phyloP scores from a whole-genome alignment of 2,888 invertebrate genomes.

The Cephonodes hylas region DNA sequence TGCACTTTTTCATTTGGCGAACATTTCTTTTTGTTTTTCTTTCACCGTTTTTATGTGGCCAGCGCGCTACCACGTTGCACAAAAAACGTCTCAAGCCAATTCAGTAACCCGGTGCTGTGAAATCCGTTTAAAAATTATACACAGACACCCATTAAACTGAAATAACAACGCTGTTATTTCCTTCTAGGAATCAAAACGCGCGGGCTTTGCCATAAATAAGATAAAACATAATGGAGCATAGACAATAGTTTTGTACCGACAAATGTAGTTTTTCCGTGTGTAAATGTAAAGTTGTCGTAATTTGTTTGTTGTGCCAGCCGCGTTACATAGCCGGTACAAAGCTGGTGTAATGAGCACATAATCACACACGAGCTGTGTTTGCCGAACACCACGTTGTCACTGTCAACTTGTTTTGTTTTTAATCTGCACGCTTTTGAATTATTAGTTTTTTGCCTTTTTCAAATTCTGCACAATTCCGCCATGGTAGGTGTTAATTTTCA shows the following conservation, averaged over 20 bases:
- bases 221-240: background rate
- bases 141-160: background rate
- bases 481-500: background rate
- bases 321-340: background rate
- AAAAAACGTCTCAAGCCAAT: background rate
- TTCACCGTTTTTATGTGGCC: constrained; percentile 3
- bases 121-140: too few species aligned
- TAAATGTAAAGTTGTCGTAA: background rate
- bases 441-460: background rate
- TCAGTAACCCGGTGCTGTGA: too few species aligned
- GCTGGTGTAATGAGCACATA: constrained; percentile 6
- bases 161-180: too few species aligned
- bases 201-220: background rate
- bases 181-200: background rate
- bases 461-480: background rate
- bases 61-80: background rate
- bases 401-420: constrained; percentile 5
- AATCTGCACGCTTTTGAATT: background rate
- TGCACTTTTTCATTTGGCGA: constrained; percentile 9
- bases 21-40: constrained; percentile 3
- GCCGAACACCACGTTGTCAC: background rate
- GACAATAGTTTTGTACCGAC: background rate
- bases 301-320: background rate
- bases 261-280: background rate
- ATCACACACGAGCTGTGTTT: background rate